Conservation (phyloP, 2,113 vertebrate species). For the Elephas maximus region DNA sequence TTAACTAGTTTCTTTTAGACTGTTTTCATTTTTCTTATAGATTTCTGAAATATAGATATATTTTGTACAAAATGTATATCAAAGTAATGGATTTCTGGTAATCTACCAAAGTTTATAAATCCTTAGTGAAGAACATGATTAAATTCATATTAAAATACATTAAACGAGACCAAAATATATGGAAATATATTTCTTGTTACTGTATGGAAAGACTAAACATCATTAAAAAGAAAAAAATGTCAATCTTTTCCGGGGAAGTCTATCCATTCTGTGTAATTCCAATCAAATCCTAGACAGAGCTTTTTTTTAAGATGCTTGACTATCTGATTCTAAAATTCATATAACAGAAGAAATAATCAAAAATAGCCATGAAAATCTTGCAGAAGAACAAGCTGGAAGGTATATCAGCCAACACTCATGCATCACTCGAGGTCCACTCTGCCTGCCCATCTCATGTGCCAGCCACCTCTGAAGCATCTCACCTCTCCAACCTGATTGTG, state of each 20-base stretch:
- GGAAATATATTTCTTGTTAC: background rate
- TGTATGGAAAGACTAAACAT: background rate
- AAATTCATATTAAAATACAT: background rate
- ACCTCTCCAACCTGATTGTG: accelerated
- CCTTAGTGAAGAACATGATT: background rate
- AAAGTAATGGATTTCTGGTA: background rate
- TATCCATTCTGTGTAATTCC: background rate
- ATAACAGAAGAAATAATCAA: background rate
- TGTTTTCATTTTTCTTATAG: background rate
- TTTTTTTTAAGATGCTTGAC: background rate
- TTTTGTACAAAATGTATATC: background rate
- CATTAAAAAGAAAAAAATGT: background rate
- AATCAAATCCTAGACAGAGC: background rate
- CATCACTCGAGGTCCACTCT: background rate
- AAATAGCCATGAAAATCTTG: background rate
- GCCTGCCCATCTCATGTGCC: background rate
- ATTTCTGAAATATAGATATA: background rate
- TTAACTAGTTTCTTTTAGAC: background rate
- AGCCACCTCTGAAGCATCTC: background rate
- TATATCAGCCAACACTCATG: background rate
- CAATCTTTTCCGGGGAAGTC: background rate
- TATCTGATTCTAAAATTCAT: background rate
- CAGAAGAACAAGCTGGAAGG: background rate
- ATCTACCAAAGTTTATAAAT: background rate
- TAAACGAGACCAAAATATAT: background rate